These are phyloP conservation scores for Pocillopora grandis DNA, from an alignment of 92 coral and sea anemone species.

Conservation along the genomic window DNA sequence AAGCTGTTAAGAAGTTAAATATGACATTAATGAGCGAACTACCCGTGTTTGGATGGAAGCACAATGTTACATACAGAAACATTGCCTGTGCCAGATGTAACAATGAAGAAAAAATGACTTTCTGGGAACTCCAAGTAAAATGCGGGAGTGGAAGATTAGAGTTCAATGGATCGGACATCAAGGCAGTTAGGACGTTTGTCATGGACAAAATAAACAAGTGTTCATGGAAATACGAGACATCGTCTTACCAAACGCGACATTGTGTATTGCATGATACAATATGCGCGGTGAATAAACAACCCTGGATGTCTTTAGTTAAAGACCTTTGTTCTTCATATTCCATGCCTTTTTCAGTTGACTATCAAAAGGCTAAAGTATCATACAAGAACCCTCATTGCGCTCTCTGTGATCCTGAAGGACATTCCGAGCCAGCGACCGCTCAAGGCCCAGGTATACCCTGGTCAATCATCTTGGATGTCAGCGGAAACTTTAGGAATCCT, in stretches of 20 bases:
- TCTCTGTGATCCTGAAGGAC: slow-evolving; percentile 21
- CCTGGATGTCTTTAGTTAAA: not conserved
- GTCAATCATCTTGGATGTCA: slow-evolving; percentile 22
- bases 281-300: not conserved
- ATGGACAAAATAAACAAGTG: not conserved
- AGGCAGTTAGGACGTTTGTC: not conserved
- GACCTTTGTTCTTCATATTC: slow-evolving; percentile 10
- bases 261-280: not conserved
- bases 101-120: not conserved
- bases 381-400: slow-evolving; percentile 28
- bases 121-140: not conserved
- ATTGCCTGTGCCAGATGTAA: slow-evolving; percentile 20
- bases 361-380: too few relatives aligned
- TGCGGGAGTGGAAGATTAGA: not conserved
- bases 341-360: not conserved
- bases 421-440: not conserved
- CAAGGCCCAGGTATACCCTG: not conserved
- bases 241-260: too few relatives aligned
- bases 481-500: not conserved
- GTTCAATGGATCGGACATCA: not conserved
- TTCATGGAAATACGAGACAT: slow-evolving; percentile 2
- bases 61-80: slow-evolving; percentile 24
- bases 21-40: slow-evolving; percentile 18
- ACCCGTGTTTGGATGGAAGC: slow-evolving; percentile 8
- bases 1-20: not conserved